phyloP scores from a whole-genome alignment of 2,113 vertebrate genomes.

The Sarotherodon lohbergeri region DNA sequence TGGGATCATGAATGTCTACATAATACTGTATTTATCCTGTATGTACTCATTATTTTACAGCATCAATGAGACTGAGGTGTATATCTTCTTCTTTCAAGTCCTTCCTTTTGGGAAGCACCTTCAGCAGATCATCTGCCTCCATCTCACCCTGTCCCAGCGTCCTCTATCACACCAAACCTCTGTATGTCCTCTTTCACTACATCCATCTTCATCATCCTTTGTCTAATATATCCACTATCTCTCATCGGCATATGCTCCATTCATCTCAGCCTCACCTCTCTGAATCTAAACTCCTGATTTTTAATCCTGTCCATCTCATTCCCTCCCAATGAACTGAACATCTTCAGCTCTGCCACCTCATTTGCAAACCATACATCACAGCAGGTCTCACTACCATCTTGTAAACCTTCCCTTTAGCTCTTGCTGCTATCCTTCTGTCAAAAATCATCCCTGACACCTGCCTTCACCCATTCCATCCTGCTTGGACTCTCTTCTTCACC shows the following conservation, averaged over 20 bases:
- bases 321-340: background rate
- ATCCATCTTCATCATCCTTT: background rate
- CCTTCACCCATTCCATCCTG: background rate
- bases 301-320: background rate
- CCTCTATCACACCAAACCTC: background rate
- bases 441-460: background rate
- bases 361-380: background rate
- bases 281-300: background rate
- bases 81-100: background rate
- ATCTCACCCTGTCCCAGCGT: background rate
- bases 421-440: background rate
- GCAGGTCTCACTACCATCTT: background rate
- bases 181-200: background rate
- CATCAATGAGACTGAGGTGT: background rate
- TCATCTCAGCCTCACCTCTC: background rate
- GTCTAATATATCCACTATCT: background rate
- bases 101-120: background rate
- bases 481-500: background rate
- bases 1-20: background rate
- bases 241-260: background rate
- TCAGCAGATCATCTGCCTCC: background rate
- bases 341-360: background rate
- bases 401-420: background rate
- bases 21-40: background rate
- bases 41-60: background rate